Evolutionary conservation across 2,797 vertebrate genomes (phyloP).

Genomic region (Pristis pectinata): DNA sequence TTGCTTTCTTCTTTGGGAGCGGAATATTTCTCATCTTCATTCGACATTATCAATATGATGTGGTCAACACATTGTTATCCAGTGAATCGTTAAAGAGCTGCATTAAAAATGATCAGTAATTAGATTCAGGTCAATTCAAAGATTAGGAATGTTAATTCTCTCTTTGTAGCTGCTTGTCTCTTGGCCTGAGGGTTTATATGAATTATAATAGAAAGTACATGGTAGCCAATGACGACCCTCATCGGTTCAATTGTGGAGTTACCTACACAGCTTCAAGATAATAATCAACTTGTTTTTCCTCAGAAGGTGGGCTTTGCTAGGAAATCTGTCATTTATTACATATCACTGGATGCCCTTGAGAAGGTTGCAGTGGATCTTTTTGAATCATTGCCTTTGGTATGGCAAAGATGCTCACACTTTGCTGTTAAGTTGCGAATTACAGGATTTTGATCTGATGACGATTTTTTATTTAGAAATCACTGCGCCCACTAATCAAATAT

Average conservation of each 20-base stretch:
- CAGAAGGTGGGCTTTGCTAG: background rate
- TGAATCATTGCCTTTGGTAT: background rate
- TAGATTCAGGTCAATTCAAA: background rate
- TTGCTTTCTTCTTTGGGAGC: background rate
- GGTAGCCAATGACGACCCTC: background rate
- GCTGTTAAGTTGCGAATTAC: background rate
- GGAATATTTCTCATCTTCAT: background rate
- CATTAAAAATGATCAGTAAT: background rate
- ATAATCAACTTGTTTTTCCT: background rate
- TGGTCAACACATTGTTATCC: background rate
- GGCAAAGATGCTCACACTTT: background rate
- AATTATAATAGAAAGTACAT: background rate
- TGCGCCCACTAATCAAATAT: background rate
- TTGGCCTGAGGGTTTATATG: background rate
- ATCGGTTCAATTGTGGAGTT: conserved; percentile 28
- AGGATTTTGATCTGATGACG: background rate
- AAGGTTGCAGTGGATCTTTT: background rate
- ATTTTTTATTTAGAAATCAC: background rate
- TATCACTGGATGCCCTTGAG: background rate
- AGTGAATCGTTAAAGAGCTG: background rate
- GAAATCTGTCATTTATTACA: background rate
- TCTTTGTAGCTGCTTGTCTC: background rate
- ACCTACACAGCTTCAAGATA: background rate
- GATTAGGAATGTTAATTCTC: background rate
- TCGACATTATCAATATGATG: background rate